Percentiles rank a stretch among this genome's conserved stretches.
phyloP scores from a whole-genome alignment of 1,140 invertebrate species.

The Triops cancriformis region DNA sequence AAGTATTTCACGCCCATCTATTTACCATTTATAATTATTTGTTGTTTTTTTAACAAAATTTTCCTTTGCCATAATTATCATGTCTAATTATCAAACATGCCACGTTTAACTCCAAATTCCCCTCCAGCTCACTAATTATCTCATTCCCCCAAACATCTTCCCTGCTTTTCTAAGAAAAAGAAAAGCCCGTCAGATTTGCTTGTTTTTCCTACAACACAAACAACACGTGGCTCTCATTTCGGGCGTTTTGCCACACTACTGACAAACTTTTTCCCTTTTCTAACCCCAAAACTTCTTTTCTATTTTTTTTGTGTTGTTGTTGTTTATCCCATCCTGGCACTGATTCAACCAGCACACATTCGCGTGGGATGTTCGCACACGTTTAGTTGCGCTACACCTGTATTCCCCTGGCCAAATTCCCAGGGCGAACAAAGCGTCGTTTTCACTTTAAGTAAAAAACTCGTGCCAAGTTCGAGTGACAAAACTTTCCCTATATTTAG shows the following conservation, averaged over 20 bases:
- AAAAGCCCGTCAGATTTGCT: not conserved
- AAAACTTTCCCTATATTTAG: not conserved
- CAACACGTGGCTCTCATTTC: not conserved
- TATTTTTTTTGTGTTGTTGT: not conserved
- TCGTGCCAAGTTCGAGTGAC: not conserved
- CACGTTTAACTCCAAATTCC: too few species aligned
- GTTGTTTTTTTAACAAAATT: too few species aligned
- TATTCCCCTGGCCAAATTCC: not conserved
- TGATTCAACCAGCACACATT: not conserved
- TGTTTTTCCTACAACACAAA: not conserved
- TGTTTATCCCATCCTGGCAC: not conserved
- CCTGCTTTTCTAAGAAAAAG: not conserved
- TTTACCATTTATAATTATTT: not conserved
- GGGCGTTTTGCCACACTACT: not conserved
- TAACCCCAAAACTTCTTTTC: not conserved
- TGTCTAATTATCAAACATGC: too few species aligned
- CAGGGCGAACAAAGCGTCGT: not conserved
- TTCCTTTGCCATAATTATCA: too few species aligned
- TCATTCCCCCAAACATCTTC: not conserved
- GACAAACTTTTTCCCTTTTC: too few species aligned
- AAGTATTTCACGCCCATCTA: not conserved
- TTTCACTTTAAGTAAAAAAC: not conserved
- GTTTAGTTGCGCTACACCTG: conserved; percentile 4
- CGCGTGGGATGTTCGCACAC: conserved; percentile 3
- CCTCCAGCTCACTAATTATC: too few species aligned